Conservation (phyloP, 2,113 vertebrate genomes). For the Varanus salvator region DNA sequence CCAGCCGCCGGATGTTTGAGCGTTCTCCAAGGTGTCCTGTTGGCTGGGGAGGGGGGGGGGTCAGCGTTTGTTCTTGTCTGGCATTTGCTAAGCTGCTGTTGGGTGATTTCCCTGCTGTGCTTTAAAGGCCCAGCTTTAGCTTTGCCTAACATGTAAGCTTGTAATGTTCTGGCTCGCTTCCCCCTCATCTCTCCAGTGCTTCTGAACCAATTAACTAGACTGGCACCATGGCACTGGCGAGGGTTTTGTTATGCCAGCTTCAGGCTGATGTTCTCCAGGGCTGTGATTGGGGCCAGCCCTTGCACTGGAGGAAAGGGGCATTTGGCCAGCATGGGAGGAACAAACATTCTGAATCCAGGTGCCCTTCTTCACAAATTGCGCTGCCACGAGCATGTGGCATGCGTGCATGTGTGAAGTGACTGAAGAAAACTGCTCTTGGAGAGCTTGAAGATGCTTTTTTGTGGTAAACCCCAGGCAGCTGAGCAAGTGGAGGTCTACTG, state of each 20-base stretch:
- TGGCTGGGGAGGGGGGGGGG: rapidly evolving
- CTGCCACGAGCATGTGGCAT: too few species aligned
- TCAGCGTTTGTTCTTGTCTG: too few species aligned
- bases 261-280: background rate
- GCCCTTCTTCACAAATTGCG: background rate
- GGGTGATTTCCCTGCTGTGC: background rate
- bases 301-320: background rate
- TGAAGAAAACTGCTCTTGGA: background rate
- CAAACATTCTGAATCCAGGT: background rate
- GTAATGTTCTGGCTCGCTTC: background rate
- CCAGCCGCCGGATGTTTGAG: rapidly evolving
- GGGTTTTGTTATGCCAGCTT: background rate
- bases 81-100: rapidly evolving
- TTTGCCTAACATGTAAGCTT: background rate
- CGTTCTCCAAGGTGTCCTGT: rapidly evolving
- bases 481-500: too few species aligned
- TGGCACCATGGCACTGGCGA: background rate
- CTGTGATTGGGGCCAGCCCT: background rate
- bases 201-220: background rate
- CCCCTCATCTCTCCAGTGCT: background rate
- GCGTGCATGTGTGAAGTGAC: background rate
- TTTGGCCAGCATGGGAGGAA: background rate
- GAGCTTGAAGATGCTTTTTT: too few species aligned
- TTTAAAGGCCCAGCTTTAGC: too few species aligned
- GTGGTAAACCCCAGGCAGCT: too few species aligned